Conservation (phyloP, 2,888 invertebrate species). For the Lasioglossum figueresi region DNA sequence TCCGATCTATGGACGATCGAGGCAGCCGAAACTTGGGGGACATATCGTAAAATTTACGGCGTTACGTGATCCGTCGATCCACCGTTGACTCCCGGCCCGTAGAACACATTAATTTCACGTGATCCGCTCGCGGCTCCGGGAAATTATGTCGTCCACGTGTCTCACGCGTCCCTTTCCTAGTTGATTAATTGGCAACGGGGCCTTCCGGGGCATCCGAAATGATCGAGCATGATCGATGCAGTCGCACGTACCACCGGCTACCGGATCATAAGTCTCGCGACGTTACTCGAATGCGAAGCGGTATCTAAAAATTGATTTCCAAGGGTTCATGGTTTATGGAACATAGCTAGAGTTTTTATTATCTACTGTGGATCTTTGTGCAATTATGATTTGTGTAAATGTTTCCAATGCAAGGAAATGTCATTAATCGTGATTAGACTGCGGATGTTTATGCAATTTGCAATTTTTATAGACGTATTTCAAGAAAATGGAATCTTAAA, state of each 20-base stretch:
- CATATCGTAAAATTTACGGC: slow-evolving; percentile 64
- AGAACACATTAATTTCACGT: slow-evolving; percentile 39
- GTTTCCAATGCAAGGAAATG: too few species aligned
- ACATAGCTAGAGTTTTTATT: background rate
- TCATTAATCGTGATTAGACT: too few species aligned
- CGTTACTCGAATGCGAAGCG: background rate
- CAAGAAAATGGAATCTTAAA: too few species aligned
- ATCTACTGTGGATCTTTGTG: background rate
- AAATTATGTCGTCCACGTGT: slow-evolving; percentile 52
- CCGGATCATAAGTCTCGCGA: background rate
- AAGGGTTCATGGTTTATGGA: background rate
- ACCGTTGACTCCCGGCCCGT: background rate
- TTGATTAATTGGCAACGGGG: slow-evolving; percentile 26
- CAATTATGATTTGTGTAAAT: too few species aligned
- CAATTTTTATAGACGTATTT: too few species aligned
- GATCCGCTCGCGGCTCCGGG: slow-evolving; percentile 30
- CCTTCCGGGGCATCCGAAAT: slow-evolving; percentile 3
- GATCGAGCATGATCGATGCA: slow-evolving; percentile 5
- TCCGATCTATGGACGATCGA: slow-evolving; percentile 63
- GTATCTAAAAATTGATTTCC: background rate
- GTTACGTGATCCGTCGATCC: slow-evolving; percentile 65
- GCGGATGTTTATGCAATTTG: too few species aligned
- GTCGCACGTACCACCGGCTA: background rate
- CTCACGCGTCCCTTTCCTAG: slow-evolving; percentile 33
- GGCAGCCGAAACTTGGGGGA: slow-evolving; percentile 51